Evolutionary conservation across 2,888 invertebrate genomes (phyloP).

Genomic region (Alviniconcha strummeri): DNA sequence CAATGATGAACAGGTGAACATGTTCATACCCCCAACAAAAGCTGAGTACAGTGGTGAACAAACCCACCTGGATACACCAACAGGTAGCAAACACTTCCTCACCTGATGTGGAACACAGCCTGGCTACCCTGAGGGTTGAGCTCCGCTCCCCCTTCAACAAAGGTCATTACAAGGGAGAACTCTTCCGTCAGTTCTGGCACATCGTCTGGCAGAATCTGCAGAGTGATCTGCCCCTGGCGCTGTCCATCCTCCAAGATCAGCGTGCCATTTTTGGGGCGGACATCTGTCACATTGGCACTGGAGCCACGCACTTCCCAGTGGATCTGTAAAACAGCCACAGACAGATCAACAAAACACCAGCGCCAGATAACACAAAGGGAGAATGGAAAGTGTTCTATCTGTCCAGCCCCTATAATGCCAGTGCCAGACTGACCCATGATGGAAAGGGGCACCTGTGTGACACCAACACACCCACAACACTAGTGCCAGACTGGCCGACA

Average conservation of each 20-base stretch:
- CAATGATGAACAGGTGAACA: no score
- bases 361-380: no score
- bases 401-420: no score
- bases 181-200: constrained; percentile 66
- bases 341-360: background rate
- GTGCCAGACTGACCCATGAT: no score
- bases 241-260: constrained; percentile 53
- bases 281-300: constrained; percentile 49
- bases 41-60: no score
- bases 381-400: no score
- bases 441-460: no score
- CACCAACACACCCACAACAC: no score
- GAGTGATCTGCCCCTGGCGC: constrained; percentile 54
- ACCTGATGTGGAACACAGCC: constrained; percentile 66
- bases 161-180: constrained; percentile 56
- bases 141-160: constrained; percentile 69
- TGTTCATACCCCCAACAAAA: no score
- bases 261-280: constrained; percentile 60
- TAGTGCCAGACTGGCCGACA: no score
- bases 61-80: no score
- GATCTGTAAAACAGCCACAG: constrained; percentile 46
- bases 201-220: constrained; percentile 65
- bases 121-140: constrained; percentile 56
- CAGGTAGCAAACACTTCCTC: background rate
- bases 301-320: constrained; percentile 64